Conservation (phyloP, 2,888 invertebrate species). For the Neoitamus cyanurus region DNA sequence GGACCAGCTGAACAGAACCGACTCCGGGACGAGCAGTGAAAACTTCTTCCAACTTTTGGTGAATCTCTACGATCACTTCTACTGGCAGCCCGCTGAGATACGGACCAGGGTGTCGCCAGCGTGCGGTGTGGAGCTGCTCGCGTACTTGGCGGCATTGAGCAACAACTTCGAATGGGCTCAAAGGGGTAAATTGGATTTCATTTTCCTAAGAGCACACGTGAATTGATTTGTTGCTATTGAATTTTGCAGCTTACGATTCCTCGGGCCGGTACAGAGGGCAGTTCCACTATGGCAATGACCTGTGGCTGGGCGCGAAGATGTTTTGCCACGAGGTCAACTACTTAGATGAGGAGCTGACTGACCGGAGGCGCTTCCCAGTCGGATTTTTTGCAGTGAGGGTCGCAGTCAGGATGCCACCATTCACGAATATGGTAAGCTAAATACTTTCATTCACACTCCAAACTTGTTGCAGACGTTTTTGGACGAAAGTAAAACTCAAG, state of each 20-base stretch:
- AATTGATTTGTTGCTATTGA: not conserved
- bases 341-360: conserved; percentile 54
- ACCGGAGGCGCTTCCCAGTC: conserved; percentile 62
- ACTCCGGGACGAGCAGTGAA: not conserved
- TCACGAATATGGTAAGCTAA: conserved; percentile 59
- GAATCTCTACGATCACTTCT: conserved; percentile 64
- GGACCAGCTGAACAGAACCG: not conserved
- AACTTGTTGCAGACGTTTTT: no score
- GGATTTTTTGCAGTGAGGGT: conserved; percentile 62
- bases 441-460: conserved; percentile 12
- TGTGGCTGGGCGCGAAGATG: conserved; percentile 81
- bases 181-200: no score
- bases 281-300: conserved; percentile 82
- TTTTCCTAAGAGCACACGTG: not conserved
- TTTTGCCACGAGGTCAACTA: conserved; percentile 73
- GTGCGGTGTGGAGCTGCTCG: conserved; percentile 70
- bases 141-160: conserved; percentile 70
- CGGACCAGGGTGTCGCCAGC: conserved; percentile 67
- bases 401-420: conserved; percentile 57
- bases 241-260: conserved; percentile 76
- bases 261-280: conserved; percentile 83
- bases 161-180: conserved; percentile 80
- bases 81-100: conserved; percentile 63
- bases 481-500: no score
- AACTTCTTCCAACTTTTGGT: conserved; percentile 56